Base-by-base conservation (phyloP, 2,113 vertebrate genomes). In the Vimba vimba region DNA sequence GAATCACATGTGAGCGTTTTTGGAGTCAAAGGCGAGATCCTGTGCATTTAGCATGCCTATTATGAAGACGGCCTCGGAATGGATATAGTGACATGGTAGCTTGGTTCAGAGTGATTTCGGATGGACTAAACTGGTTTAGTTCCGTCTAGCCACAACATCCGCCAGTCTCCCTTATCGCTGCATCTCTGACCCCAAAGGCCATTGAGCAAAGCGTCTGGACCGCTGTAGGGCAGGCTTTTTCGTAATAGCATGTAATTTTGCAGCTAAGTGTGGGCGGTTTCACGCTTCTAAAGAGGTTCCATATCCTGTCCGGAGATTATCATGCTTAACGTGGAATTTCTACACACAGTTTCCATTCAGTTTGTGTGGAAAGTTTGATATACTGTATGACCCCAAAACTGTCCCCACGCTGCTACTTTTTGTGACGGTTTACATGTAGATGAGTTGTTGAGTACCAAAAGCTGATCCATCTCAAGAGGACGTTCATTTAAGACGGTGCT, bases 1-100 rank as follows among this genome's bases (percentile, higher is more conserved):
- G 84, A 94, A 82, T 86, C 93, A 93, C 88, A 91, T 94, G 92
- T 91, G 88, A 43, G 50, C 15, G 79, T 66, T 45, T 71, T 55
- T 71, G 8, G 13, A 75, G n/a, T 12, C 33, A 12, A 36, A 36
- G 10, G 17, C 30, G 30, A 57, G 52, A 33, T 79, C 45, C 45
- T n/a, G 25, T 33, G 33, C 19, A 12, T 82, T 68, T 82, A 23
- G 15, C 64, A 69, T 30, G 79, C 25, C 59, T 83, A 43, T 81
- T 81, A 66, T 4, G 13, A 25, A 81, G 23, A 43, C 6, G 7
- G 59, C 21, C 59, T 36, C 13, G 8, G 57, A 23, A 23, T 25
- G 59, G 57, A 50, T 83, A 8, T 2, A 57, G 23, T 50, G 50
- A 83, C 81, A 27, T 27, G 76, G 36, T 86, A 82, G 89, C 79